Conservation (phyloP, 2,888 invertebrate genomes). For the Limenitis arthemis region DNA sequence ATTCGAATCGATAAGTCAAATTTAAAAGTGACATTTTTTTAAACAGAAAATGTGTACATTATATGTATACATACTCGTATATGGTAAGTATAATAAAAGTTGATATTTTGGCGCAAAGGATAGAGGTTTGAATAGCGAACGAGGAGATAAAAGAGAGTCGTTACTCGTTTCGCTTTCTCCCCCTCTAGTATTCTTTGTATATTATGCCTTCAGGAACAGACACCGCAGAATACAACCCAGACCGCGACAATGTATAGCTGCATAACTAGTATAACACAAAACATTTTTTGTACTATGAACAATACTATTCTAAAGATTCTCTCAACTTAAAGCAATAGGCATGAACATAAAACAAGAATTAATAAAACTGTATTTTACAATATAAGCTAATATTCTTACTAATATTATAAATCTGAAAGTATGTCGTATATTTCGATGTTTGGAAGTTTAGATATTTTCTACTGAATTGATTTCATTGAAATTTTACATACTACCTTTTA, state of each 20-base stretch:
- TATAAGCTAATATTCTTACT: no score
- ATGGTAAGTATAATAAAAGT: not conserved
- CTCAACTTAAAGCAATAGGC: no score
- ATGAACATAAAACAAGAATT: no score
- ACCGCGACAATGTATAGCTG: slow-evolving; percentile 5
- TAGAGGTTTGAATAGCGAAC: slow-evolving; percentile 6
- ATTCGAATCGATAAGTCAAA: no score
- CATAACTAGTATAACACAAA: not conserved
- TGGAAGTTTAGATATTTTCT: no score
- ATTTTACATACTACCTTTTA: no score
- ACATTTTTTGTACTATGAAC: not conserved
- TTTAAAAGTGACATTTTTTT: not conserved
- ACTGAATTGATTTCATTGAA: no score
- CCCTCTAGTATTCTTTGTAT: slow-evolving; percentile 7
- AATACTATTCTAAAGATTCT: no score
- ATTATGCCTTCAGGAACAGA: slow-evolving; percentile 7
- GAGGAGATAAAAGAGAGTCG: slow-evolving; percentile 5
- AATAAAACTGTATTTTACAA: no score
- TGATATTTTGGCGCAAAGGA: slow-evolving; percentile 2
- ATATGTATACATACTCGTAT: no score
- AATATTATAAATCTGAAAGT: no score
- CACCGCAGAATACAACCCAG: not conserved
- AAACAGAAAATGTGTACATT: not conserved
- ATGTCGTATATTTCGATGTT: no score
- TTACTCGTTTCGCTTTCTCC: not conserved